Conservation (phyloP, 2,888 invertebrate genomes). For the Parnassius apollo region DNA sequence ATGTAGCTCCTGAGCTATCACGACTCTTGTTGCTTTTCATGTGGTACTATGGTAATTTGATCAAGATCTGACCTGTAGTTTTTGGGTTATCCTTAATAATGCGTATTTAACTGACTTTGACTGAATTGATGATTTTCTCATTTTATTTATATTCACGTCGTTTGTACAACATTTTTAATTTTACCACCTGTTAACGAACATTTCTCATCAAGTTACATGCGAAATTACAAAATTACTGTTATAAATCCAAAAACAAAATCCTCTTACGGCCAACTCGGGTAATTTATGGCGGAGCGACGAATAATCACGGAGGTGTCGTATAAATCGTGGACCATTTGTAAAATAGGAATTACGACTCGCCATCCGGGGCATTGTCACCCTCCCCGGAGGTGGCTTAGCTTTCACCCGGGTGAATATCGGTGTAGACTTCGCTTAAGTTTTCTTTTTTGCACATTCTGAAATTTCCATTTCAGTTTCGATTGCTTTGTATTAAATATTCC, state of each 20-base stretch:
- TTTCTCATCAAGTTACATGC: conserved; percentile 35
- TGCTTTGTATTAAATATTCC: not conserved
- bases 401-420: conserved; percentile 26
- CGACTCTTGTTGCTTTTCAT: too few relatives aligned
- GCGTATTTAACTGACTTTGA: too few relatives aligned
- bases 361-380: conserved; percentile 60
- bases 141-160: too few relatives aligned
- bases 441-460: conserved; percentile 20
- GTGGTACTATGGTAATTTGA: too few relatives aligned
- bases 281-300: conserved; percentile 74
- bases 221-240: conserved; percentile 63
- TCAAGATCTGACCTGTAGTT: too few relatives aligned
- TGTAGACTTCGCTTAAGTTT: conserved; percentile 19
- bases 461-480: conserved; percentile 17
- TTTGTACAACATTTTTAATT: too few relatives aligned
- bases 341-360: conserved; percentile 75
- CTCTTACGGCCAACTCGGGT: conserved; percentile 64
- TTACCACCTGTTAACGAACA: not conserved
- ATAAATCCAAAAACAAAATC: conserved; percentile 77
- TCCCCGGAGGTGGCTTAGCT: conserved; percentile 34
- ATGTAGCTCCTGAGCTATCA: too few relatives aligned
- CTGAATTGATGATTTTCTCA: too few relatives aligned
- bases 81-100: too few relatives aligned
- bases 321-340: conserved; percentile 79
- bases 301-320: conserved; percentile 78